phyloP scores from a whole-genome alignment of 2,113 vertebrate species.

The Psittacara wagleri region DNA sequence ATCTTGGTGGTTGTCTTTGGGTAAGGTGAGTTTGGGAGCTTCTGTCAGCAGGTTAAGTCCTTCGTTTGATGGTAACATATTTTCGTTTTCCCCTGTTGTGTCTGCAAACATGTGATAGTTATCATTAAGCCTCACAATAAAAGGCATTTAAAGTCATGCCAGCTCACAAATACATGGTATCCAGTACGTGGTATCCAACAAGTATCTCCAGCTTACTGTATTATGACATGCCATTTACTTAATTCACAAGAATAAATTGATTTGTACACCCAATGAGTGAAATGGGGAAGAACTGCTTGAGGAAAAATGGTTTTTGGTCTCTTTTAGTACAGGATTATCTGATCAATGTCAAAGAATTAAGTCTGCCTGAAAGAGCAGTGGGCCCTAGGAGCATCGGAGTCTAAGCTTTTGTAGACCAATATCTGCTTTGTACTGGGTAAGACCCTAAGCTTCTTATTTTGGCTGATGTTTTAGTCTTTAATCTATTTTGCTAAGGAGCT shows the following conservation, averaged over 20 bases:
- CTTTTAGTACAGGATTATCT: background rate
- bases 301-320: background rate
- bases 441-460: conserved; percentile 42
- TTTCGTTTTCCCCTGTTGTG: rapidly evolving
- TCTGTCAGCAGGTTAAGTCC: rapidly evolving
- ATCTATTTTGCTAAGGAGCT: conserved; percentile 21
- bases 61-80: background rate
- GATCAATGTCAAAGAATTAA: background rate
- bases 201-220: background rate
- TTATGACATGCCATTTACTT: background rate
- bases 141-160: background rate
- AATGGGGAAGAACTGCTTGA: background rate
- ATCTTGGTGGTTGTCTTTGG: background rate
- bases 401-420: background rate
- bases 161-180: rapidly evolving
- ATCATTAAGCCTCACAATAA: background rate
- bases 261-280: background rate
- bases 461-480: background rate
- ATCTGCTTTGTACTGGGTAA: conserved; percentile 44
- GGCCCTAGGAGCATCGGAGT: background rate
- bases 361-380: background rate
- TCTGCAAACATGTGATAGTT: background rate
- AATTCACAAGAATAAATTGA: background rate
- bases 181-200: rapidly evolving
- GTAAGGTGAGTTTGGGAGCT: background rate